These are phyloP conservation scores for Telmatherina bonti DNA, from an alignment of 2,797 vertebrate species.

Conservation along the genomic window DNA sequence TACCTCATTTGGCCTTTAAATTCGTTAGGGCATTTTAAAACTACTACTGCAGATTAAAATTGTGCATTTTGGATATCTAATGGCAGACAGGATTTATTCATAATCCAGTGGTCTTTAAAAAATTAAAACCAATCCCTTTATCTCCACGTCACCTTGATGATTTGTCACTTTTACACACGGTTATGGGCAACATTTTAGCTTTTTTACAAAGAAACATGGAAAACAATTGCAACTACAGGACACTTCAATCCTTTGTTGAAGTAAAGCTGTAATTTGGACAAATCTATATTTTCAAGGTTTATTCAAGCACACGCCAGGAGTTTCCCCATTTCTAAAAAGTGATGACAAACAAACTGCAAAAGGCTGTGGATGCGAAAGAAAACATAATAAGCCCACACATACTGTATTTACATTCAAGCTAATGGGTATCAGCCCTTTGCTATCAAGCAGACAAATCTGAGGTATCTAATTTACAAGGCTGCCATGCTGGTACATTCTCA, in stretches of 20 bases:
- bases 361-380: constrained; percentile 4
- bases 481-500: constrained; percentile 64
- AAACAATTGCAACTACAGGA: not conserved
- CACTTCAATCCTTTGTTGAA: not conserved
- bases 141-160: not conserved
- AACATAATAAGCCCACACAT: not conserved
- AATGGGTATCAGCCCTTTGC: constrained; percentile 52
- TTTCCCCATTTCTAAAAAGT: constrained; percentile 31
- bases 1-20: constrained; percentile 49
- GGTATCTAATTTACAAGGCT: constrained; percentile 70
- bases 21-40: constrained; percentile 42
- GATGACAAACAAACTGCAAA: constrained; percentile 6
- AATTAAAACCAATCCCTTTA: too few relatives aligned
- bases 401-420: constrained; percentile 63
- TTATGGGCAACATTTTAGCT: not conserved
- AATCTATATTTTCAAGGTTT: constrained; percentile 1
- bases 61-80: constrained; percentile 6
- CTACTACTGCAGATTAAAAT: constrained; percentile 4
- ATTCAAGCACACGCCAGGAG: constrained; percentile 44
- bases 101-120: not conserved
- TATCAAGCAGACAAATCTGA: constrained; percentile 44
- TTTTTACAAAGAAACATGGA: constrained; percentile 5
- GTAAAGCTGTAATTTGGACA: constrained; percentile 6
- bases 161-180: not conserved
- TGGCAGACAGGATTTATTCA: not conserved